phyloP scores from a whole-genome alignment of 2,888 invertebrate species.

The Philereme vetulata region DNA sequence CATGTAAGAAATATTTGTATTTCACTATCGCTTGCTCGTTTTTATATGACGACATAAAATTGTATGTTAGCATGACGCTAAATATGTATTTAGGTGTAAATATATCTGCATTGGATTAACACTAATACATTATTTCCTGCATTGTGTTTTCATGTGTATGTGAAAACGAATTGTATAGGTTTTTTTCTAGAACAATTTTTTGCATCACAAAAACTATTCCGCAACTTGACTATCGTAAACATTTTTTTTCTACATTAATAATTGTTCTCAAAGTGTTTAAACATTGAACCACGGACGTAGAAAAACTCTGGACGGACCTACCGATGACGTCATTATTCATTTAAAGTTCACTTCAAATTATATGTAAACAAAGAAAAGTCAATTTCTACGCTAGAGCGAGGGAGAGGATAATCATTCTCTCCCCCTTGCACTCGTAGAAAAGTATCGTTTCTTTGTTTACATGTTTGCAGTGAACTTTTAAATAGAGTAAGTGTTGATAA shows the following conservation, averaged over 20 bases:
- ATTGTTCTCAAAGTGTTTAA: conserved; percentile 27
- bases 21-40: conserved; percentile 55
- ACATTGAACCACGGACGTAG: not conserved
- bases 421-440: too few species aligned
- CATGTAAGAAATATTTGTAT: conserved; percentile 58
- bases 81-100: conserved; percentile 69
- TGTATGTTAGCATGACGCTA: conserved; percentile 59
- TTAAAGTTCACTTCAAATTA: too few species aligned
- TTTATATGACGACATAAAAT: conserved; percentile 43
- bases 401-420: too few species aligned
- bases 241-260: conserved; percentile 16
- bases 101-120: conserved; percentile 60
- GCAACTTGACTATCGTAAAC: conserved; percentile 14
- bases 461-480: too few species aligned
- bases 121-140: conserved; percentile 45
- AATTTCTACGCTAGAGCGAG: too few species aligned
- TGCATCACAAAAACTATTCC: conserved; percentile 23
- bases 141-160: conserved; percentile 42
- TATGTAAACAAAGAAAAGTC: too few species aligned
- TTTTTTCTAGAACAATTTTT: conserved; percentile 21
- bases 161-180: conserved; percentile 25
- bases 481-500: too few species aligned
- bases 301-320: too few species aligned
- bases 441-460: too few species aligned
- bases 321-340: too few species aligned